phyloP scores from a whole-genome alignment of 1,140 invertebrate genomes.

The Chironomus striatipennis region DNA sequence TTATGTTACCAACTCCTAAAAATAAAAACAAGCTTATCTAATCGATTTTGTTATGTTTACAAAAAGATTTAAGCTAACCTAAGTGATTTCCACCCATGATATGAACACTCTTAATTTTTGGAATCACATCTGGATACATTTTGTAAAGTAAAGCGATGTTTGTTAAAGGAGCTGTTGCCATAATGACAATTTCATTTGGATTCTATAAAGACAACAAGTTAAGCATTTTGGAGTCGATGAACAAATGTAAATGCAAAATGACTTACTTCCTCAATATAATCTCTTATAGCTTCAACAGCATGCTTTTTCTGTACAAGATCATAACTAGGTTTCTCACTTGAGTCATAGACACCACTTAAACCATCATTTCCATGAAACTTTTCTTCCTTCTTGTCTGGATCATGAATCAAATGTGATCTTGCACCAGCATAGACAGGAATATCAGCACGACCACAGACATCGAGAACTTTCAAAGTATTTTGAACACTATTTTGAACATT shows the following conservation, averaged over 20 bases:
- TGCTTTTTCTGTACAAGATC: conserved; percentile 31
- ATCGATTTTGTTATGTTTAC: too few relatives aligned
- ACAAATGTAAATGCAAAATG: not conserved
- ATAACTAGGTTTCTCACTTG: conserved; percentile 25
- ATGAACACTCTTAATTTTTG: conserved; percentile 52
- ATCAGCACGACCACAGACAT: conserved; percentile 41
- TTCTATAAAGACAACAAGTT: conserved; percentile 29
- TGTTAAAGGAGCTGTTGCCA: conserved; percentile 64
- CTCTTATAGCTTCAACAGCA: conserved; percentile 41
- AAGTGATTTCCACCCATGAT: conserved; percentile 70
- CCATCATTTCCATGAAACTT: conserved; percentile 50
- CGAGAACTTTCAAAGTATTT: conserved; percentile 52
- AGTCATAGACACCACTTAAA: conserved; percentile 47
- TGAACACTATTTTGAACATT: conserved; percentile 47
- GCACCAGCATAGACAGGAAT: conserved; percentile 57
- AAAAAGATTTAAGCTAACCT: too few relatives aligned
- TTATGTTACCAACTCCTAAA: conserved; percentile 57
- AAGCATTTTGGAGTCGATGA: conserved; percentile 25
- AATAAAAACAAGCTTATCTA: too few relatives aligned
- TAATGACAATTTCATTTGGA: conserved; percentile 45
- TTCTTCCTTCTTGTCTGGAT: conserved; percentile 30
- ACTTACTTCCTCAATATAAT: conserved; percentile 40
- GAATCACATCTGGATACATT: conserved; percentile 53
- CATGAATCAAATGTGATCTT: conserved; percentile 42
- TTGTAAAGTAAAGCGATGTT: conserved; percentile 65